These are phyloP conservation scores for Diarsia brunnea DNA, from an alignment of 2,888 invertebrate species.

Conservation along the genomic window DNA sequence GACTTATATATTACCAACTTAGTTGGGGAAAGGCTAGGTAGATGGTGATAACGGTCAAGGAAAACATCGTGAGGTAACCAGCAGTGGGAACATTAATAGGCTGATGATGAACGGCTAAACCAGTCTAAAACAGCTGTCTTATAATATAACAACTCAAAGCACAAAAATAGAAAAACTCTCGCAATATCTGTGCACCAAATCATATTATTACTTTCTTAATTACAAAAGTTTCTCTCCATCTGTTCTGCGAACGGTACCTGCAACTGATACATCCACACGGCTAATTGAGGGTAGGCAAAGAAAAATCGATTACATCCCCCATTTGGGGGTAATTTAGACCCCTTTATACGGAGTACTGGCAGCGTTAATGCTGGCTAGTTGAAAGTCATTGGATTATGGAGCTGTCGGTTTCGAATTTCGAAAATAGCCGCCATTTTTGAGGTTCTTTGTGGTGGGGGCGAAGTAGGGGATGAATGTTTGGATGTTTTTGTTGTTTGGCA, in stretches of 20 bases:
- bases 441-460: slow-evolving; percentile 26
- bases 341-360: slow-evolving; percentile 48
- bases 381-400: slow-evolving; percentile 60
- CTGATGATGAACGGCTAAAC: not conserved
- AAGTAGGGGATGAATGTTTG: not conserved
- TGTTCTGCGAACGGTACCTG: slow-evolving; percentile 51
- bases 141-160: not conserved
- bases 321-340: slow-evolving; percentile 58
- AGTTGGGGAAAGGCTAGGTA: not conserved
- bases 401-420: slow-evolving; percentile 34
- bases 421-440: slow-evolving; percentile 39
- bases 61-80: no score
- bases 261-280: slow-evolving; percentile 61
- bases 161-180: slow-evolving; percentile 30
- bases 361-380: slow-evolving; percentile 38
- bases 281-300: slow-evolving; percentile 63
- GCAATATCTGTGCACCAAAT: not conserved
- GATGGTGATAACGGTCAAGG: not conserved
- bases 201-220: slow-evolving; percentile 26
- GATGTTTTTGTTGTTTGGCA: slow-evolving; percentile 18
- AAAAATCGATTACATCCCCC: slow-evolving; percentile 64
- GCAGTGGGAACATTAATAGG: no score
- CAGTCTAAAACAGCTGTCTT: no score
- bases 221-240: slow-evolving; percentile 18
- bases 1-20: not conserved